Percentiles rank a stretch among this genome's conserved stretches.
Evolutionary conservation across 1,140 invertebrate genomes (phyloP).

Genomic region (Camponotus floridanus): DNA sequence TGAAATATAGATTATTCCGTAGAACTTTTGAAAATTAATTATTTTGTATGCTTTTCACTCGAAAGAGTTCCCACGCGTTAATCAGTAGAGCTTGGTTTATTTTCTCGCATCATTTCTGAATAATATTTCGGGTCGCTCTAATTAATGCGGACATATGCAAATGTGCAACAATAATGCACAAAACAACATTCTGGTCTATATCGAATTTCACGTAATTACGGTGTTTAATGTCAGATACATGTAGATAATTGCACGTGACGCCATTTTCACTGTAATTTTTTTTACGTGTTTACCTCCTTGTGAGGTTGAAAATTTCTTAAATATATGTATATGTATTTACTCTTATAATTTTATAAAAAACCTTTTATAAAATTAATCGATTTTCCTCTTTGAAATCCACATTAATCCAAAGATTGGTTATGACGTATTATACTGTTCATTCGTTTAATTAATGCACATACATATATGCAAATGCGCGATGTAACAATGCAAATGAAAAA

Average conservation of each 20-base stretch:
- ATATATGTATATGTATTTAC: background rate
- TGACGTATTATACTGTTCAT: constrained; percentile 10
- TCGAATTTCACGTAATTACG: constrained; percentile 28
- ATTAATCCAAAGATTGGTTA: background rate
- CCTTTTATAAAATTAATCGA: background rate
- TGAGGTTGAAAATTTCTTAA: background rate
- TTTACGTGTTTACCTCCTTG: background rate
- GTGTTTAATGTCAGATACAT: constrained; percentile 27
- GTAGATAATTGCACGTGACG: constrained; percentile 10
- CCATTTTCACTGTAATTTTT: constrained; percentile 11
- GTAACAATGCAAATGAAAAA: constrained; percentile 6
- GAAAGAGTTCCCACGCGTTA: background rate
- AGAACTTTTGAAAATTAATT: background rate
- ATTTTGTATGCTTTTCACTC: background rate
- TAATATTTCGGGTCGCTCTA: constrained; percentile 36
- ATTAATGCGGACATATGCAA: constrained; percentile 56
- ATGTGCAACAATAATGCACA: constrained; percentile 17
- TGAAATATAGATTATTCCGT: background rate
- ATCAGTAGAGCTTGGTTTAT: background rate
- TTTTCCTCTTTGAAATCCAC: background rate
- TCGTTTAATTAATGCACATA: constrained; percentile 17
- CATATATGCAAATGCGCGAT: background rate
- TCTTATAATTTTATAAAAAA: background rate
- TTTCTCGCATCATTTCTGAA: constrained; percentile 20
- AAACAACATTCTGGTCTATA: constrained; percentile 16